Evolutionary conservation across 2,888 invertebrate species (phyloP).

Genomic region (Drosophila borealis): DNA sequence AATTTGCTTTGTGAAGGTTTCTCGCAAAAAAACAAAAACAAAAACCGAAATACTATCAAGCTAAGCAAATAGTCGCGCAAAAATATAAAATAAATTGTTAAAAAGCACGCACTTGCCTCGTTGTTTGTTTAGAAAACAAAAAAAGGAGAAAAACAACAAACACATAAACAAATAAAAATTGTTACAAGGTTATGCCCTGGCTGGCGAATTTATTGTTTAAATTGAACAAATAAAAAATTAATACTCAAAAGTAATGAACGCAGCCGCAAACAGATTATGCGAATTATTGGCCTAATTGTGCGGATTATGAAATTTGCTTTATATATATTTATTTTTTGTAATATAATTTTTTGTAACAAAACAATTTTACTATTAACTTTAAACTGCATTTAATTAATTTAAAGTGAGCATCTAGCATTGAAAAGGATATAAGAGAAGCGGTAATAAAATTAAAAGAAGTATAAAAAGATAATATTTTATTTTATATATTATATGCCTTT

Average conservation of each 20-base stretch:
- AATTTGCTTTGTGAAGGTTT: constrained; percentile 60
- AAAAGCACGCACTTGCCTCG: constrained; percentile 56
- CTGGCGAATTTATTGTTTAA: constrained; percentile 58
- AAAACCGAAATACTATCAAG: constrained; percentile 45
- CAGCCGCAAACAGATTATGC: constrained; percentile 31
- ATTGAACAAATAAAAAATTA: constrained; percentile 59
- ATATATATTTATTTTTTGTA: no score
- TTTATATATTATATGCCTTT: no score
- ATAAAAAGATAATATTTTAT: no score
- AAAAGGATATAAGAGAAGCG: no score
- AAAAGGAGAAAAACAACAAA: constrained; percentile 4
- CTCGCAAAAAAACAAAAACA: constrained; percentile 27
- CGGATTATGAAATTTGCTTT: constrained; percentile 7
- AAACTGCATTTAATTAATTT: no score
- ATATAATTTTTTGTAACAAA: no score
- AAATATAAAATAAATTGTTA: constrained; percentile 55
- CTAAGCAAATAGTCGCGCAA: constrained; percentile 50
- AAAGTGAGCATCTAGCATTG: no score
- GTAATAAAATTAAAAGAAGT: no score
- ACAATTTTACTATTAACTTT: no score
- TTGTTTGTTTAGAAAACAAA: constrained; percentile 61
- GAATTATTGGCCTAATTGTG: constrained; percentile 46
- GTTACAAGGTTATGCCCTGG: constrained; percentile 57
- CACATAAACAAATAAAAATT: constrained; percentile 26
- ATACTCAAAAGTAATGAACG: constrained; percentile 33